Percentiles rank a stretch among this genome's conserved stretches.
phyloP scores from a whole-genome alignment of 2,888 invertebrate species.

The Papilio gigon region DNA sequence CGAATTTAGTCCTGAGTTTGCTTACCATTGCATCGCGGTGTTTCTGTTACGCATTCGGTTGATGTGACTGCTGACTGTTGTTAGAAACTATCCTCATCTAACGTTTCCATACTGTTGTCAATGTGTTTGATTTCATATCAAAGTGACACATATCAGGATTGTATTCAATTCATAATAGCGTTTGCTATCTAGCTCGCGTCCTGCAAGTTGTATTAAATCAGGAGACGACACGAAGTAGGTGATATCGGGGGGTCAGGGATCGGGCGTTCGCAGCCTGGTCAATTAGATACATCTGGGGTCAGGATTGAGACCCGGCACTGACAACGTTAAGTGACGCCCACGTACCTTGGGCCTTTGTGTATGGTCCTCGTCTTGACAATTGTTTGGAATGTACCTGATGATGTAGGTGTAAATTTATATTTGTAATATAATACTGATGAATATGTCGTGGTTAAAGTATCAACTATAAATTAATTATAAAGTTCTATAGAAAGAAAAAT shows the following conservation, averaged over 20 bases:
- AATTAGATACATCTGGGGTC: constrained; percentile 73
- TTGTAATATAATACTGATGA: background rate
- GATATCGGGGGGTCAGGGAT: constrained; percentile 75
- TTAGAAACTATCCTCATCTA: too few relatives aligned
- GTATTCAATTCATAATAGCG: constrained; percentile 20
- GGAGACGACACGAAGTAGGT: constrained; percentile 55
- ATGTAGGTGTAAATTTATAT: background rate
- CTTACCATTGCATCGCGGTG: too few relatives aligned
- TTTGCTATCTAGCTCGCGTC: constrained; percentile 23
- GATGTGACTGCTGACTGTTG: too few relatives aligned
- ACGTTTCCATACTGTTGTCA: too few relatives aligned
- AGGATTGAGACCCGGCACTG: constrained; percentile 63
- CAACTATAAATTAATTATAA: too few relatives aligned
- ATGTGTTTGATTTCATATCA: background rate
- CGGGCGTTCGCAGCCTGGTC: constrained; percentile 72
- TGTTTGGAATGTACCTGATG: constrained; percentile 11
- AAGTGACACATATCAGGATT: constrained; percentile 22
- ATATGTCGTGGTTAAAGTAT: background rate
- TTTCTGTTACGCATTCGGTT: too few relatives aligned
- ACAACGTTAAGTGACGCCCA: constrained; percentile 68
- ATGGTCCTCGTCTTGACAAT: constrained; percentile 4
- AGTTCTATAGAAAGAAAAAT: too few relatives aligned
- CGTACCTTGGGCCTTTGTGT: constrained; percentile 45
- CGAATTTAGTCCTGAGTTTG: background rate
- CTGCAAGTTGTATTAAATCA: constrained; percentile 51